Evolutionary conservation across 2,797 vertebrate species (phyloP).

Genomic region (Myripristis murdjan): DNA sequence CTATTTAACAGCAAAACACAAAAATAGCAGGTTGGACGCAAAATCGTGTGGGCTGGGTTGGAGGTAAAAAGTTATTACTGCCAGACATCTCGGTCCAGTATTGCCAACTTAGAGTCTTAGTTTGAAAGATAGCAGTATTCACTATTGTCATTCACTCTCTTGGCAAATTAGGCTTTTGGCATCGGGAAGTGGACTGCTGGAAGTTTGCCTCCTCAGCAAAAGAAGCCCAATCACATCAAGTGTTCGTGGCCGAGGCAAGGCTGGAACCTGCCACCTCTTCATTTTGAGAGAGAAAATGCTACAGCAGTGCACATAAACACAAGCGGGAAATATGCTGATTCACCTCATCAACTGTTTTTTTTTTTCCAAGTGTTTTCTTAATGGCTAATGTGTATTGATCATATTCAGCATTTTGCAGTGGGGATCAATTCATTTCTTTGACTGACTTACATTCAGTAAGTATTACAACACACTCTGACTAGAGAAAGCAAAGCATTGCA

Average conservation of each 20-base stretch:
- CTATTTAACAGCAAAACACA: conserved; percentile 4
- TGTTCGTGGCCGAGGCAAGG: conserved; percentile 31
- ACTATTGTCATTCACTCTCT: conserved; percentile 10
- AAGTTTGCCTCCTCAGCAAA: conserved; percentile 69
- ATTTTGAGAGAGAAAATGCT: conserved; percentile 29
- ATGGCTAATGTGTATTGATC: conserved; percentile 48
- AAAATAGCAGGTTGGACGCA: conserved; percentile 16
- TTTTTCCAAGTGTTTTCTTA: conserved; percentile 28
- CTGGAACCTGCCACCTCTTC: conserved; percentile 43
- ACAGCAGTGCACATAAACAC: conserved; percentile 22
- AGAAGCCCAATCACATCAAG: conserved; percentile 66
- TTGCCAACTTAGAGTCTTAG: conserved; percentile 1
- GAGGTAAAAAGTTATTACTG: background rate
- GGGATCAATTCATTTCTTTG: conserved; percentile 47
- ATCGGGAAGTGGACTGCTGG: conserved; percentile 1
- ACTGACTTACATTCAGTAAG: conserved; percentile 47
- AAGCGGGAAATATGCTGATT: conserved; percentile 42
- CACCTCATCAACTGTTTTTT: conserved; percentile 30
- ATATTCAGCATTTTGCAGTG: conserved; percentile 21
- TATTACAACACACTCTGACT: conserved; percentile 36
- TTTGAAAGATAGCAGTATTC: conserved; percentile 24
- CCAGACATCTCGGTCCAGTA: background rate
- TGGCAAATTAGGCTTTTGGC: conserved; percentile 49
- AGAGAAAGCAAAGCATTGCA: conserved; percentile 9
- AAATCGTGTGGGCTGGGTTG: background rate